phyloP scores from a whole-genome alignment of 1,140 invertebrate genomes.

The Rhyacophila brunnea region DNA sequence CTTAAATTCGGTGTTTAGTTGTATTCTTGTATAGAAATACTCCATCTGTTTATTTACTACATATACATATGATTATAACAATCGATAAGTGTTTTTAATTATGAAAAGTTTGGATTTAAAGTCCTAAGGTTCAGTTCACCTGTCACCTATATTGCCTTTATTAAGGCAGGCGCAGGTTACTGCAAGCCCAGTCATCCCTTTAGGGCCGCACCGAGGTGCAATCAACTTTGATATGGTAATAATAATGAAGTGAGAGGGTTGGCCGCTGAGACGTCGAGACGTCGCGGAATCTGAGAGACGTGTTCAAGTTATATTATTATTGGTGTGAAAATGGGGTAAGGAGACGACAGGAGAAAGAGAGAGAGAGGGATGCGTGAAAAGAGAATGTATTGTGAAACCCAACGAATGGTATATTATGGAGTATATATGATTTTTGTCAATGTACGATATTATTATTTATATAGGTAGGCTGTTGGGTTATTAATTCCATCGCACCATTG shows the following conservation, averaged over 20 bases:
- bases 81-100: too few species aligned
- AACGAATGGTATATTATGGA: not conserved
- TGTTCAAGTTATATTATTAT: constrained; percentile 34
- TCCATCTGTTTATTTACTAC: too few species aligned
- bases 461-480: too few species aligned
- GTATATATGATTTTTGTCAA: too few species aligned
- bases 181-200: constrained; percentile 24
- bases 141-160: constrained; percentile 20
- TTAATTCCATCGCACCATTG: too few species aligned
- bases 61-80: too few species aligned
- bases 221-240: constrained; percentile 37
- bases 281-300: constrained; percentile 34
- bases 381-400: not conserved
- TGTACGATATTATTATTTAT: too few species aligned
- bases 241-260: constrained; percentile 25
- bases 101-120: too few species aligned
- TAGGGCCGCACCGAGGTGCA: constrained; percentile 25
- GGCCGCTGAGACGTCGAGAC: constrained; percentile 20
- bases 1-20: too few species aligned
- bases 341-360: not conserved
- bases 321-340: constrained; percentile 1
- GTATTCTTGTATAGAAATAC: too few species aligned
- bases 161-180: constrained; percentile 22
- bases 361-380: not conserved
- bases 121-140: not conserved